Percentiles rank a stretch among this genome's conserved stretches.
These are phyloP conservation scores for Microcaecilia unicolor DNA, from an alignment of 2,797 vertebrate species.

Conservation along the genomic window DNA sequence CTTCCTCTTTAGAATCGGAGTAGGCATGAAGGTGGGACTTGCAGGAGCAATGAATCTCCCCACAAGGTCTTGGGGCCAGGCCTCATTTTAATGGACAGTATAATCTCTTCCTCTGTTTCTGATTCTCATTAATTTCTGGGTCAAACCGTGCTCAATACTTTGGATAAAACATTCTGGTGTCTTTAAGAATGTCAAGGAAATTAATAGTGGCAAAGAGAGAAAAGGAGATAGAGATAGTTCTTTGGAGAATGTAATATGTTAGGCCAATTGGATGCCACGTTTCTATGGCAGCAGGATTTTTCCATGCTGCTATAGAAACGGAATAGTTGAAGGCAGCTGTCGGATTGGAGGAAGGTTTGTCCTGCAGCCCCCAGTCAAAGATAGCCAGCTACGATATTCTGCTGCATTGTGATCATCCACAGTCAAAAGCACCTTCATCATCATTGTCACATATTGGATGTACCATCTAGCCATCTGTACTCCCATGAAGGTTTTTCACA, in stretches of 20 bases:
- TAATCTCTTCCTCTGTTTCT: too few relatives aligned
- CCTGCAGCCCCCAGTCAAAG: neutral
- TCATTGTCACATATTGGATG: neutral
- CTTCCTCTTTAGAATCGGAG: too few relatives aligned
- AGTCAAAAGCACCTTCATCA: neutral
- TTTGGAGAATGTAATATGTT: too few relatives aligned
- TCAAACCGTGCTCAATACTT: too few relatives aligned
- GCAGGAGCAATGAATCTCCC: too few relatives aligned
- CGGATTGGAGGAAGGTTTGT: neutral
- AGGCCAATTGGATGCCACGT: neutral
- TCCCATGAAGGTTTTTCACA: neutral
- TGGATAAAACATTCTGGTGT: too few relatives aligned
- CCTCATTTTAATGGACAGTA: too few relatives aligned
- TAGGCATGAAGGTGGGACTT: too few relatives aligned
- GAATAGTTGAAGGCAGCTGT: neutral
- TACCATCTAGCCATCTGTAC: neutral
- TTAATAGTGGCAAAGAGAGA: neutral
- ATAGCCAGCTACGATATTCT: neutral
- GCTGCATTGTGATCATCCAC: neutral
- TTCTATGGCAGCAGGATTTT: constrained; percentile 12
- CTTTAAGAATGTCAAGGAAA: too few relatives aligned
- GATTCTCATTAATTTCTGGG: too few relatives aligned
- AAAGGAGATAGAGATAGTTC: neutral
- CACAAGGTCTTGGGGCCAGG: too few relatives aligned
- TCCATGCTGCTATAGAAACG: neutral